Conservation (phyloP, 2,888 invertebrate species). For the Drosophila peninsularis region DNA sequence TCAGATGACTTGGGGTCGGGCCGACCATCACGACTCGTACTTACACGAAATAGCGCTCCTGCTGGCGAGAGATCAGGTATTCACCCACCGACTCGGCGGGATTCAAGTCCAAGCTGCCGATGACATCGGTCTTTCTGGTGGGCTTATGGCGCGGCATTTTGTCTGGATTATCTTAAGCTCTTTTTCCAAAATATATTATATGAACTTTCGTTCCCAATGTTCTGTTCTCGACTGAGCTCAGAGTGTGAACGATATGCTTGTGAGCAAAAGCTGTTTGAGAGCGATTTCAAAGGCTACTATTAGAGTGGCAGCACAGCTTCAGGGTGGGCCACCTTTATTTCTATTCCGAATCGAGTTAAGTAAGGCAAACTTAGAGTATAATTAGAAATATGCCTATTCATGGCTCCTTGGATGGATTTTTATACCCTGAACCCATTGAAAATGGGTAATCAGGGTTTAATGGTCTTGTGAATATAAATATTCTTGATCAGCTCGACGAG, state of each 20-base stretch:
- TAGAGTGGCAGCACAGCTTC: neutral
- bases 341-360: no score
- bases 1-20: no score
- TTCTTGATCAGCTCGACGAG: no score
- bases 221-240: conserved; percentile 6
- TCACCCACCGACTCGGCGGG: conserved; percentile 82
- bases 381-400: no score
- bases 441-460: no score
- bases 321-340: neutral
- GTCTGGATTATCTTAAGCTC: neutral
- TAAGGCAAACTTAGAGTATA: no score
- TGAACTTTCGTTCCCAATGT: neutral
- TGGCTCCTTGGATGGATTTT: no score
- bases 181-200: conserved; percentile 27
- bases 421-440: no score
- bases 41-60: conserved; percentile 82
- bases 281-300: neutral
- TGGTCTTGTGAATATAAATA: no score
- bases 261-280: neutral
- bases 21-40: conserved; percentile 11
- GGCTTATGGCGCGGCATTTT: conserved; percentile 83
- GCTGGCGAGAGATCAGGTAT: conserved; percentile 81
- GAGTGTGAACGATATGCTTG: conserved; percentile 1
- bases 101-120: conserved; percentile 81
- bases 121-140: conserved; percentile 82